Percentiles rank a stretch among this genome's conserved stretches.
phyloP scores from a whole-genome alignment of 2,888 invertebrate species.

The Cephus rjabovi region DNA sequence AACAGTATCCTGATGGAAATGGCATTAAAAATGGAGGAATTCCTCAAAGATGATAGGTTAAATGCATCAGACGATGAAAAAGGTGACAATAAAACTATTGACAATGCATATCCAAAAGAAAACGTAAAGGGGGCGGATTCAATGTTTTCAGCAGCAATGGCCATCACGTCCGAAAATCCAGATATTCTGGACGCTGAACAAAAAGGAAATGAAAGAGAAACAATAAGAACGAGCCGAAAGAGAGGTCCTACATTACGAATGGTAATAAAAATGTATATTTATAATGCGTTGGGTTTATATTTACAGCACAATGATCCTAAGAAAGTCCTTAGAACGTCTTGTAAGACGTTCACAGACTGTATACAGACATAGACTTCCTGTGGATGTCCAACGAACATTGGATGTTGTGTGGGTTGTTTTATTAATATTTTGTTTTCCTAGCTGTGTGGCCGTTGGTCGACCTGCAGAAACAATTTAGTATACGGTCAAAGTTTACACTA shows the following conservation, averaged over 20 bases:
- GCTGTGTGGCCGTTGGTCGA: constrained; percentile 29
- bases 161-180: background rate
- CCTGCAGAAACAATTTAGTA: constrained; percentile 29
- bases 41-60: constrained; percentile 22
- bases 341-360: no score
- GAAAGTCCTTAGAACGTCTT: background rate
- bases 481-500: constrained; percentile 39
- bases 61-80: background rate
- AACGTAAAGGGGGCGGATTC: background rate
- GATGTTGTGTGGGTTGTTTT: no score
- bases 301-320: background rate
- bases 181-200: background rate
- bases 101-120: background rate
- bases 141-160: background rate
- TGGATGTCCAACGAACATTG: background rate
- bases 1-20: constrained; percentile 38
- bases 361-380: background rate
- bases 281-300: background rate
- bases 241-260: background rate
- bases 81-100: background rate
- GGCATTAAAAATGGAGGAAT: constrained; percentile 40
- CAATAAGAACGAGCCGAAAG: background rate
- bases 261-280: background rate
- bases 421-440: constrained; percentile 19
- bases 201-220: background rate